These are phyloP conservation scores for Sylvia borin DNA, from an alignment of 2,797 vertebrate species.

Conservation along the genomic window DNA sequence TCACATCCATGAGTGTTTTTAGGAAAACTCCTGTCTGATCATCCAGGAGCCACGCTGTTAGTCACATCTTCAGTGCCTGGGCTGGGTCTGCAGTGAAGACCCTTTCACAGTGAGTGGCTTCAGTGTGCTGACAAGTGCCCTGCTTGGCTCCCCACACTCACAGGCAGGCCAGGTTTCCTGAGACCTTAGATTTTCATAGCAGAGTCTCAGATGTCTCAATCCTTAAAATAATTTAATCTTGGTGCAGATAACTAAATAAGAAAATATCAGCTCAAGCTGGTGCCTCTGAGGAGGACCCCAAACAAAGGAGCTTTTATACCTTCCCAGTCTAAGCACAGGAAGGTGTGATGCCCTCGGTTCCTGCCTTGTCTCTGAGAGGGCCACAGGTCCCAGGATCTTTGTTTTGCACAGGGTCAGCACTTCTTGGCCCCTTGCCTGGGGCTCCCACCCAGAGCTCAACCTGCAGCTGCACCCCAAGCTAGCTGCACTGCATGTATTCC, in stretches of 20 bases:
- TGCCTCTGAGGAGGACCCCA: not conserved
- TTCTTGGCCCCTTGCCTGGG: not conserved
- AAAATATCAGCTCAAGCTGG: not conserved
- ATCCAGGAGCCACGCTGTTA: not conserved
- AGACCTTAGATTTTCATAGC: not conserved
- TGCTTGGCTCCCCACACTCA: not conserved
- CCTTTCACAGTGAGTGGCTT: not conserved
- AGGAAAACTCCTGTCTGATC: too few relatives aligned
- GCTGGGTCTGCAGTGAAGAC: not conserved
- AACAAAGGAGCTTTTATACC: not conserved
- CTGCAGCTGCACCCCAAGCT: accelerated
- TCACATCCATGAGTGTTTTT: not conserved
- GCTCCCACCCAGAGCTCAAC: not conserved
- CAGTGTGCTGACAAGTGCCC: not conserved
- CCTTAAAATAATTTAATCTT: not conserved
- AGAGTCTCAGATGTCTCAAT: accelerated
- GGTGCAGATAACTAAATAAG: not conserved
- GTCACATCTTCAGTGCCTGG: not conserved
- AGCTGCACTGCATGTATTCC: too few relatives aligned
- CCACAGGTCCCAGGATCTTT: too few relatives aligned
- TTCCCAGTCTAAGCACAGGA: not conserved
- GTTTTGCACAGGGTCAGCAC: not conserved
- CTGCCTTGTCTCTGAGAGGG: accelerated
- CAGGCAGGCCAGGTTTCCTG: not conserved
- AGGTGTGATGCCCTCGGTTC: accelerated